Base-by-base conservation (phyloP, 2,113 vertebrate species). In the Callionymus lyra region DNA sequence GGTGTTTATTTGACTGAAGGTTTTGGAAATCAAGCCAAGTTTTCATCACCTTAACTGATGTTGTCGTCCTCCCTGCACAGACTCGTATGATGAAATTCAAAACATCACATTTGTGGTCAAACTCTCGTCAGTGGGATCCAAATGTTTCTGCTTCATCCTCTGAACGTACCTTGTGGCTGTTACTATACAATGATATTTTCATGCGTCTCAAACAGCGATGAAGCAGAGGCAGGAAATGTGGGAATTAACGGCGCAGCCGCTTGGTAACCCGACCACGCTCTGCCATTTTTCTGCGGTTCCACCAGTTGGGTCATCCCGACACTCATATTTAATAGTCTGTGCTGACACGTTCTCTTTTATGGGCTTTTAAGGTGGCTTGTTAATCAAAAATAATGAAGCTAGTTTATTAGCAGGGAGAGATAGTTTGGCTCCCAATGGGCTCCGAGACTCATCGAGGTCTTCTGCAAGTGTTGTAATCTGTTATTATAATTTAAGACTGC, bases 361-460 rank as follows among this genome's bases (percentile, higher is more conserved):
- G 43, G 38, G 37, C 34, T 42, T 41, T 49, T 31, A 10, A 53
- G 11, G 19, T 6, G 46, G 34, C 40, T 34, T 34, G 34, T 38
- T 55, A 47, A 53, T 19, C 6, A 16, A 50, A 56, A 59, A 44
- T 56, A 67, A 64, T 44, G 53, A 57, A 46, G 19, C 32, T 18
- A 27, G 21, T 27, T 27, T n/a, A 40, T 57, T 60, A 39, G 50
- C 56, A 49, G 36, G 4, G 12, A 61, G 41, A 69, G 44, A 71
- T 62, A 53, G 18, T 38, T 46, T 70, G 72, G 65, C 43, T 38
- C 56, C n/a, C 13, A 41, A 51, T 38, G 12, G 14, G 34, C 31
- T 45, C 34, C 41, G 38, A 43, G 56, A 59, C 52, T 63, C 55
- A 56, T n/a, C n/a, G n/a, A 27, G 33, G 8, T 46, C 58, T 56